A percentile compares a stretch with the other conserved stretches of the same genome.
These are phyloP conservation scores for Erpetoichthys calabaricus DNA, from an alignment of 2,797 vertebrate species.

Conservation along the genomic window DNA sequence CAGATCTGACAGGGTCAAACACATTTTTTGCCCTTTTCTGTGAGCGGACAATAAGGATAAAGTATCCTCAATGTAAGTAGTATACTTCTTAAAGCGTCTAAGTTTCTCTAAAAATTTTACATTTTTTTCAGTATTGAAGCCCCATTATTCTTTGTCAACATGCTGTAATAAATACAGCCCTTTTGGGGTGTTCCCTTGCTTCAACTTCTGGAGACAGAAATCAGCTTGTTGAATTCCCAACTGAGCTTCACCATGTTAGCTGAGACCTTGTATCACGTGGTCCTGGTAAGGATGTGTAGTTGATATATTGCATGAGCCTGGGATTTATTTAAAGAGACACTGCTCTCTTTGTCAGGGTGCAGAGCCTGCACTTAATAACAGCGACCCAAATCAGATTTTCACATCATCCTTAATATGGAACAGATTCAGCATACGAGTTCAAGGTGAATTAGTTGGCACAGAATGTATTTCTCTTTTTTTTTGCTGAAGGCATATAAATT, in stretches of 20 bases:
- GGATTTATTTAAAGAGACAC: conserved; percentile 45
- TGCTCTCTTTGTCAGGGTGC: conserved; percentile 33
- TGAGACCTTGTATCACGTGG: conserved; percentile 13
- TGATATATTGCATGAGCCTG: conserved; percentile 44
- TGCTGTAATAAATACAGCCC: not conserved
- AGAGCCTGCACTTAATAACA: conserved; percentile 28
- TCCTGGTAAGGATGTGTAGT: conserved; percentile 23
- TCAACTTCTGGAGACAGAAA: conserved; percentile 11
- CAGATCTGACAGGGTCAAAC: not conserved
- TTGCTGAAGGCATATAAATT: too few relatives aligned
- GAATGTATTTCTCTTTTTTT: not conserved
- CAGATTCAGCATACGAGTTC: conserved; percentile 23
- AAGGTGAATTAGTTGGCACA: not conserved
- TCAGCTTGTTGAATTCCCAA: conserved; percentile 17
- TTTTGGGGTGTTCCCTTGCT: not conserved
- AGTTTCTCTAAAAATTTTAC: conserved; percentile 11
- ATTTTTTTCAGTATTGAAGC: conserved; percentile 38
- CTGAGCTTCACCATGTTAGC: conserved; percentile 9
- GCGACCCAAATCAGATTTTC: conserved; percentile 32
- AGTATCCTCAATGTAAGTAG: not conserved
- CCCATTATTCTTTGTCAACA: conserved; percentile 40
- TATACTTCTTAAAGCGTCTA: conserved; percentile 27
- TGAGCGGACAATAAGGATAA: not conserved
- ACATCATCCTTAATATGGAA: conserved; percentile 39
- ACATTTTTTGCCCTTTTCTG: not conserved